phyloP scores from a whole-genome alignment of 2,888 invertebrate species.

The Hypercompe scribonia region DNA sequence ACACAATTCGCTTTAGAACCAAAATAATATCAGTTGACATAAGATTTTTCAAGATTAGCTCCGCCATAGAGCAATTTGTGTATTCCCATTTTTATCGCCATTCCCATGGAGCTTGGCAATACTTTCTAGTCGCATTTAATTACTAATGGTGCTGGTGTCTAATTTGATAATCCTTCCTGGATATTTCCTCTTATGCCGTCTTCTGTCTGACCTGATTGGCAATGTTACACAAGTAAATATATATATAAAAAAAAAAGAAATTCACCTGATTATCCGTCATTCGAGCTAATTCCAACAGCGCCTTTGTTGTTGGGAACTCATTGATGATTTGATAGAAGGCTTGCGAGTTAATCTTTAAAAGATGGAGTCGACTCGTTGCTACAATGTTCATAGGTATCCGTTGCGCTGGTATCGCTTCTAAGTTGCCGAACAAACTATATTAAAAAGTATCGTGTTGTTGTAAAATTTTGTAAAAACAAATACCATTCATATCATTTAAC shows the following conservation, averaged over 20 bases:
- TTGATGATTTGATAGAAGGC: constrained; percentile 66
- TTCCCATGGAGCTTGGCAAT: not conserved
- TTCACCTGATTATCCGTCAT: constrained; percentile 30
- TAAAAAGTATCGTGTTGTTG: not conserved
- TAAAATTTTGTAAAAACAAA: no score
- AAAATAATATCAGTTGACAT: not conserved
- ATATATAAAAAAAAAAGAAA: not conserved
- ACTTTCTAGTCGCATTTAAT: not conserved
- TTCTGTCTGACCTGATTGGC: not conserved
- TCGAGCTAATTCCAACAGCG: constrained; percentile 54
- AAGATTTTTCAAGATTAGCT: not conserved
- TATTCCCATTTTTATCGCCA: not conserved
- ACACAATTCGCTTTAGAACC: not conserved
- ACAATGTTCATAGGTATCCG: constrained; percentile 59
- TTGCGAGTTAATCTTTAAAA: constrained; percentile 67
- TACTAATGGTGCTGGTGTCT: not conserved
- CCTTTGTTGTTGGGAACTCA: constrained; percentile 66
- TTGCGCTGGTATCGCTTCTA: constrained; percentile 55
- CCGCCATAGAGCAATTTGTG: not conserved
- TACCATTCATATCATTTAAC: no score
- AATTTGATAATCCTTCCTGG: not conserved
- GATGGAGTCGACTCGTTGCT: constrained; percentile 63
- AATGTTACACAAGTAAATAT: not conserved
- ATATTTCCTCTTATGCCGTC: not conserved
- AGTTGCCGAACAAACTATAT: constrained; percentile 73